Evolutionary conservation across 2,113 vertebrate genomes (phyloP).

Genomic region (Gymnocephalus cernua): DNA sequence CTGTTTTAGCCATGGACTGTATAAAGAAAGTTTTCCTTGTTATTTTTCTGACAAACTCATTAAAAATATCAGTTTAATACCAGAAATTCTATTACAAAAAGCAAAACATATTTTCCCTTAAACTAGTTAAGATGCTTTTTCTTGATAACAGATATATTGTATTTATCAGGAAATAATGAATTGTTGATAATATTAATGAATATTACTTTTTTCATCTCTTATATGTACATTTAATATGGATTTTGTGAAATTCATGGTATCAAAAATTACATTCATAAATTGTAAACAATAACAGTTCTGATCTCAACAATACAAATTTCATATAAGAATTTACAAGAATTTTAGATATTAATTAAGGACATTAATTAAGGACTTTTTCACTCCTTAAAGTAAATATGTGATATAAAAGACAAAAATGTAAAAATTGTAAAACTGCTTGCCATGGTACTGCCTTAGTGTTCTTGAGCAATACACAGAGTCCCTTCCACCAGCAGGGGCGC

Average conservation of each 20-base stretch:
- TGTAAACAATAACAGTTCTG: neutral
- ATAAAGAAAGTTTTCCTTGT: neutral
- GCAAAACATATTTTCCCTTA: neutral
- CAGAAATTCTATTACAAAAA: neutral
- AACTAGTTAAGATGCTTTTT: neutral
- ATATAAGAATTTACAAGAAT: neutral
- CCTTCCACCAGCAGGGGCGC: neutral
- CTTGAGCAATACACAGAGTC: neutral
- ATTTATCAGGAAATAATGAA: neutral
- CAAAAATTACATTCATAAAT: neutral
- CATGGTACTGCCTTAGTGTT: neutral
- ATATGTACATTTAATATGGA: neutral
- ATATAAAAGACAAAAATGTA: neutral
- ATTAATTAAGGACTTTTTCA: neutral
- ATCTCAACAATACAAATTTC: neutral
- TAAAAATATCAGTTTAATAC: neutral
- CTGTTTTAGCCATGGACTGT: neutral
- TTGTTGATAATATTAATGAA: no score
- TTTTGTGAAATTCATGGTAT: neutral
- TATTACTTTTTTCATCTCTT: neutral
- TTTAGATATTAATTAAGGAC: neutral
- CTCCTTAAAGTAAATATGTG: neutral
- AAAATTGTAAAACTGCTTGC: neutral
- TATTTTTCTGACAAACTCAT: neutral
- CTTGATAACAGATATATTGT: neutral